Evolutionary conservation across 2,888 invertebrate genomes (phyloP).

Genomic region (Alcis repandata): DNA sequence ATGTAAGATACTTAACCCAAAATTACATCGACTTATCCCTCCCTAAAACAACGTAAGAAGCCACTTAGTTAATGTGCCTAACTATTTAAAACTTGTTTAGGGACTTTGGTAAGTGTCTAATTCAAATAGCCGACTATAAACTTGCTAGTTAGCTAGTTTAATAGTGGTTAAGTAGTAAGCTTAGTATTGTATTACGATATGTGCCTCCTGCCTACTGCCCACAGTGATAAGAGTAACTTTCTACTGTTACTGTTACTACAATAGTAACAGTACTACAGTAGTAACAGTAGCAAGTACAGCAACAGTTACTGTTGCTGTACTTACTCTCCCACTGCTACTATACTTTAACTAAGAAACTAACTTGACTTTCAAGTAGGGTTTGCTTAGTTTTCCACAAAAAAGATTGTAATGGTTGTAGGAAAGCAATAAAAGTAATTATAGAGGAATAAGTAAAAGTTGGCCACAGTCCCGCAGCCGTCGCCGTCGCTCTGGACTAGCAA

Average conservation of each 20-base stretch:
- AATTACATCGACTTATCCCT: constrained; percentile 10
- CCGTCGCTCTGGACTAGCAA: constrained; percentile 63
- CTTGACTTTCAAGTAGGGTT: constrained; percentile 14
- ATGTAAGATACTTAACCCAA: constrained; percentile 7
- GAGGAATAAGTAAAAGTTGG: constrained; percentile 80
- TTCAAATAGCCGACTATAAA: constrained; percentile 4
- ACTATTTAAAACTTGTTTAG: constrained; percentile 8
- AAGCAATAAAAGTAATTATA: constrained; percentile 80
- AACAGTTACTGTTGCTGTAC: no score
- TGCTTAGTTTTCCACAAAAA: constrained; percentile 40
- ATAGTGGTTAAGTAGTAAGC: not conserved
- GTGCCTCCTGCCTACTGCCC: no score
- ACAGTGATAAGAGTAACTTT: no score
- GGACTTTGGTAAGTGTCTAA: not conserved
- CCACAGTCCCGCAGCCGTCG: constrained; percentile 71
- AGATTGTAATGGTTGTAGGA: constrained; percentile 55
- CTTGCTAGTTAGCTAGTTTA: not conserved
- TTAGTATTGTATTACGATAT: not conserved
- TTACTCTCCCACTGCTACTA: no score
- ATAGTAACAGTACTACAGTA: no score
- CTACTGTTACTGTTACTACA: no score
- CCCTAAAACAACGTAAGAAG: constrained; percentile 2
- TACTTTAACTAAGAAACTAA: not conserved
- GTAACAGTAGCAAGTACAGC: no score
- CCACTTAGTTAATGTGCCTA: not conserved